Base-by-base conservation (phyloP, 2,888 invertebrate genomes). In the Gastracanthus pulcherrimus region DNA sequence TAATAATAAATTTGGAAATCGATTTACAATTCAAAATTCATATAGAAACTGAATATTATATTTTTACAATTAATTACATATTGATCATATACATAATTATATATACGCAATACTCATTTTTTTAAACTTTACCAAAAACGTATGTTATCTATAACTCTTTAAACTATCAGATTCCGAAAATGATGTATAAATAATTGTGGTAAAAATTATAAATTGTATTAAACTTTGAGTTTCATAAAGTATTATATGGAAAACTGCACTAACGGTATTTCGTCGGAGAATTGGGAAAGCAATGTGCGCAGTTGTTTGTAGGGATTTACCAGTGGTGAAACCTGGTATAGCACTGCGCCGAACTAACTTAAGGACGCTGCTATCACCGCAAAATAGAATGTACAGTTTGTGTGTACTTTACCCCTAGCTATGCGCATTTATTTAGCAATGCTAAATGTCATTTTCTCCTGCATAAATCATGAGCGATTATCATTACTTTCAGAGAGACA, bases 231-330 rank as follows among this genome's bases (percentile, higher is more conserved):
- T n/a, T n/a, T n/a, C n/a, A n/a, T n/a, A n/a, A n/a, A 41, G 4
- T 31, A 36, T 6, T 58, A 36, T 45, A 34, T 5, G 29, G 62
- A 38, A 29, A 70, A 23, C 9, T n/a, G n/a, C n/a, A 41, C 31
- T 70, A 77, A 77, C 70, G 77, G 70, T 62, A 77, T 64, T 29
- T 7, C 11, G n/a, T 62, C 51, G 51, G 51, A 71, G 77, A 70
- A 64, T 38, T 48, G 64, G 51, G 70, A 77, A 71, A 70, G 70
- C 62, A 38, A 38, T 41, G 51, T 23, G 45, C 70, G 41, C 70
- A 70, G 45, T 75, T 66, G 64, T 70, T 77, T 34, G 23, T 58
- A 62, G 45, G 55, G 29, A 70, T 70, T 77, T 71, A 51, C 60
- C 38, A 13, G 48, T 16, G 60, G 60, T 48, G 69, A 77, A 77